Percentiles rank a stretch among this genome's conserved stretches.
phyloP scores from a whole-genome alignment of 1,140 invertebrate species.

The Proctacanthus coquilletti region DNA sequence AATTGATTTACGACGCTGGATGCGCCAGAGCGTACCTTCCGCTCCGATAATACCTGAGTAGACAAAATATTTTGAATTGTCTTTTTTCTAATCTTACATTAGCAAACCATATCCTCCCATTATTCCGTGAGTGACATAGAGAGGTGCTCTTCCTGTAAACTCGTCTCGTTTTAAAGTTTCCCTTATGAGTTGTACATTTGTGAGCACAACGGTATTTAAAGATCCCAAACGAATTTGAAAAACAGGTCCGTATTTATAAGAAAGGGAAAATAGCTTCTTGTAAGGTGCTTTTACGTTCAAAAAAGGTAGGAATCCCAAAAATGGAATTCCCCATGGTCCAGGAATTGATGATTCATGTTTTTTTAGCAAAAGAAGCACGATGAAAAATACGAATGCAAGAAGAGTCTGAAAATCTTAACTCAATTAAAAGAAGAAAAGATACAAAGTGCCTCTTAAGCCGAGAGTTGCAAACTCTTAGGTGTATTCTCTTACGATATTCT shows the following conservation, averaged over 20 bases:
- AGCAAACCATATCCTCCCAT: slow-evolving; percentile 79
- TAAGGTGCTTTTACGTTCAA: slow-evolving; percentile 51
- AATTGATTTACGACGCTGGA: slow-evolving; percentile 60
- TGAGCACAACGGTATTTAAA: slow-evolving; percentile 53
- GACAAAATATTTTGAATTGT: slow-evolving; percentile 6
- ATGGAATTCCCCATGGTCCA: slow-evolving; percentile 58
- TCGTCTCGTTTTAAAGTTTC: slow-evolving; percentile 51
- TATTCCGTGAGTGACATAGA: slow-evolving; percentile 69
- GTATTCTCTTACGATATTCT: too few relatives aligned
- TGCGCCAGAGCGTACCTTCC: slow-evolving; percentile 65
- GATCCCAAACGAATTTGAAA: slow-evolving; percentile 56
- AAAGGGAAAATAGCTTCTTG: slow-evolving; percentile 44
- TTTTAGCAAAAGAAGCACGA: too few relatives aligned
- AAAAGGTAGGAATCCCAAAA: slow-evolving; percentile 63
- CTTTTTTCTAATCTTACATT: slow-evolving; percentile 30
- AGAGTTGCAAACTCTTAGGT: too few relatives aligned
- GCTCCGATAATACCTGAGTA: slow-evolving; percentile 59
- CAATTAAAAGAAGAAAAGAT: too few relatives aligned
- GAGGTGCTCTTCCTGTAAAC: slow-evolving; percentile 55
- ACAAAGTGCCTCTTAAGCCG: too few relatives aligned
- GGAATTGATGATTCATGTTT: too few relatives aligned
- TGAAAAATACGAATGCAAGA: too few relatives aligned
- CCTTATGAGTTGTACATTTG: slow-evolving; percentile 51
- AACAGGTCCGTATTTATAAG: slow-evolving; percentile 50
- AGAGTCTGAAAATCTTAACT: too few relatives aligned